Evolutionary conservation across 2,113 vertebrate species (phyloP).

Genomic region (Grammatotria lemairii): DNA sequence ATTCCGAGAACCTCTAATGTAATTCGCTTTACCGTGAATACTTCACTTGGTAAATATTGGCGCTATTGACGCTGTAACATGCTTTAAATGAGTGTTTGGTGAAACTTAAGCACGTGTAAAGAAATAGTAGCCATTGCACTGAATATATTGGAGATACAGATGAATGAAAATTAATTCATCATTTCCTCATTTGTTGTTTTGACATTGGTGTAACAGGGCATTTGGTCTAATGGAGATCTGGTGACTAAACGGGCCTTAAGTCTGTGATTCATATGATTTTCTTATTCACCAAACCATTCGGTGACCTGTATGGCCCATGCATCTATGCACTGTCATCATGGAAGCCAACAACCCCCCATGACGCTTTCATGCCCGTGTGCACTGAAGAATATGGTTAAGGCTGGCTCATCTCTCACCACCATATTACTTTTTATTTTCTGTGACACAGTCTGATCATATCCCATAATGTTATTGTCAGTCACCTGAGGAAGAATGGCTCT

Average conservation of each 20-base stretch:
- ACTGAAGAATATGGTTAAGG: neutral
- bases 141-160: neutral
- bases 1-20: neutral
- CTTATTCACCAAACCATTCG: neutral
- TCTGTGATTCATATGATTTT: neutral
- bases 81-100: neutral
- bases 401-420: neutral
- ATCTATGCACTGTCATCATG: neutral
- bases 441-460: neutral
- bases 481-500: neutral
- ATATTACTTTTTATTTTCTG: neutral
- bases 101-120: neutral
- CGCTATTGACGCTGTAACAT: neutral
- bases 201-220: neutral
- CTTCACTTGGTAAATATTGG: neutral
- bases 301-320: neutral
- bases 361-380: neutral
- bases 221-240: neutral
- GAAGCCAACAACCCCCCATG: neutral
- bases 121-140: neutral
- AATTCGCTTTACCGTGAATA: neutral
- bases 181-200: neutral
- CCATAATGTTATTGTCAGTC: neutral
- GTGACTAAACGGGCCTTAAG: rapidly evolving
- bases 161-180: rapidly evolving